A percentile compares a stretch with the other conserved stretches of the same genome.
These are phyloP conservation scores for Zosterops japonicus DNA, from an alignment of 2,113 vertebrate species.

Conservation along the genomic window DNA sequence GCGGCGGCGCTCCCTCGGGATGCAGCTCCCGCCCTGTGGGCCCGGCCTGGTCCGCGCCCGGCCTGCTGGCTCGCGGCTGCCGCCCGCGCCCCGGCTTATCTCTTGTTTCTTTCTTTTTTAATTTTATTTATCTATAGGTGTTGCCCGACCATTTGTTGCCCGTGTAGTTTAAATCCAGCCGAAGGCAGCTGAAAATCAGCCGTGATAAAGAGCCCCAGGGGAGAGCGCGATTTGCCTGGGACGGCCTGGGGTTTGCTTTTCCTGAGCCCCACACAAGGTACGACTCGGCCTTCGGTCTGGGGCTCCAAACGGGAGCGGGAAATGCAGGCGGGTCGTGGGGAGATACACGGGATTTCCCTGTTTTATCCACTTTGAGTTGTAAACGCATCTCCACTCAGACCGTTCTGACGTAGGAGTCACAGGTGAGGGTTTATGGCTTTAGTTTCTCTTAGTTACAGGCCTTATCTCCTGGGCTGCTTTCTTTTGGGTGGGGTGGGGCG, in stretches of 20 bases:
- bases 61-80: not conserved
- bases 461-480: not conserved
- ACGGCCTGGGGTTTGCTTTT: not conserved
- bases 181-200: no score
- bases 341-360: fast-evolving
- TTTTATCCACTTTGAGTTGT: fast-evolving
- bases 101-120: no score
- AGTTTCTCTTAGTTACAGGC: fast-evolving
- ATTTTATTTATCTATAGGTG: not conserved
- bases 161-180: fast-evolving
- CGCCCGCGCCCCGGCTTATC: not conserved
- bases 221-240: fast-evolving
- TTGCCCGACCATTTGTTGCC: not conserved
- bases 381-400: fast-evolving
- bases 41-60: not conserved
- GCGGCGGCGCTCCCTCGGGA: not conserved
- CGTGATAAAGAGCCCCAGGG: fast-evolving
- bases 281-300: fast-evolving
- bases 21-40: not conserved
- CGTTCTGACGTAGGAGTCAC: no score
- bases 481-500: not conserved
- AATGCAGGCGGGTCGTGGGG: fast-evolving
- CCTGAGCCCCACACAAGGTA: fast-evolving
- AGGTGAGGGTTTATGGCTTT: not conserved
- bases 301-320: fast-evolving